These are phyloP conservation scores for Phengaris arion DNA, from an alignment of 2,888 invertebrate species.

Conservation along the genomic window DNA sequence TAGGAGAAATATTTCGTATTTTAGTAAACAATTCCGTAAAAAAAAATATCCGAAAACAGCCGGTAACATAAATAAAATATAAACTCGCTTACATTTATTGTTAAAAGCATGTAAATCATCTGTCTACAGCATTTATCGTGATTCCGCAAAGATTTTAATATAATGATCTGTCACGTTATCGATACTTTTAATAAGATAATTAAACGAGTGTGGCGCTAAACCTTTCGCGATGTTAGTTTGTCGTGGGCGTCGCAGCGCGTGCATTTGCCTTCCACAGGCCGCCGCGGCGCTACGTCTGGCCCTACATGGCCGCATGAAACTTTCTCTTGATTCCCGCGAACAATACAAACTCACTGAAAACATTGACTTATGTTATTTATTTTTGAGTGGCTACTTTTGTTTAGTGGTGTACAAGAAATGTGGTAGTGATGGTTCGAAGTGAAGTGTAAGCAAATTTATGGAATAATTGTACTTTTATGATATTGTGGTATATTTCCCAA, in stretches of 20 bases:
- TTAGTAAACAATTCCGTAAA: no score
- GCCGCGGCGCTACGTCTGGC: slow-evolving; percentile 56
- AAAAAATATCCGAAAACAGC: neutral
- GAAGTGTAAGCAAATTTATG: slow-evolving; percentile 36
- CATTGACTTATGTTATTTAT: neutral
- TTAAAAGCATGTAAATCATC: neutral
- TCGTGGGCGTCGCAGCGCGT: slow-evolving; percentile 49
- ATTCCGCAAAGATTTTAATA: neutral
- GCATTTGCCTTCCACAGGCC: slow-evolving; percentile 61
- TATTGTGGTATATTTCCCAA: slow-evolving; percentile 69
- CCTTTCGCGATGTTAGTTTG: slow-evolving; percentile 38
- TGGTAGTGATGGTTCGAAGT: slow-evolving; percentile 26
- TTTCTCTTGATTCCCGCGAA: slow-evolving; percentile 48
- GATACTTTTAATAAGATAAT: slow-evolving; percentile 33
- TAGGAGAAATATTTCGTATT: no score
- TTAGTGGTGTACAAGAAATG: neutral
- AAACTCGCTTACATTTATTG: neutral
- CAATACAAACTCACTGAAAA: neutral
- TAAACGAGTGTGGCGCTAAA: slow-evolving; percentile 38
- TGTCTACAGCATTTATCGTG: neutral
- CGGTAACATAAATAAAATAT: no score
- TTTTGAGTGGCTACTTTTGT: neutral
- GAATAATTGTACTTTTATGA: slow-evolving; percentile 56
- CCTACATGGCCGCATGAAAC: slow-evolving; percentile 49
- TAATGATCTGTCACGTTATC: slow-evolving; percentile 18